Evolutionary conservation across 2,113 vertebrate genomes (phyloP).

Genomic region (Dicrurus megarhynchus): DNA sequence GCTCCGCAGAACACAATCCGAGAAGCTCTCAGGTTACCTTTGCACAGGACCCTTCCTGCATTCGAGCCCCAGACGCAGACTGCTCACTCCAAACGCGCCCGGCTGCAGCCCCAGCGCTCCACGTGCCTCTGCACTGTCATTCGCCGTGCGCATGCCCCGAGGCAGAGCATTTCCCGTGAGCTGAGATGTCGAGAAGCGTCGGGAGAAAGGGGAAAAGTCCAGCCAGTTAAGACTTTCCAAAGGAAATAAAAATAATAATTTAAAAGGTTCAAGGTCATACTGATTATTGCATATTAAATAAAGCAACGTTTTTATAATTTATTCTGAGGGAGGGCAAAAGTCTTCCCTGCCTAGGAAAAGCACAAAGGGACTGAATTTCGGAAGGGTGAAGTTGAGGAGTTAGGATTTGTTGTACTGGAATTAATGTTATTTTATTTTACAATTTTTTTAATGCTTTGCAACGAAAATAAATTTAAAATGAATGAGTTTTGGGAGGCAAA

Average conservation of each 20-base stretch:
- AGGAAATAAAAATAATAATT: neutral
- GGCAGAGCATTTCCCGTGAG: rapidly evolving
- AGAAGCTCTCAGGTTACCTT: neutral
- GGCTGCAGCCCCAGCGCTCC: rapidly evolving
- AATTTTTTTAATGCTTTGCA: neutral
- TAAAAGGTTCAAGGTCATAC: neutral
- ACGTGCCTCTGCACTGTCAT: rapidly evolving
- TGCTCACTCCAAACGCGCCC: rapidly evolving
- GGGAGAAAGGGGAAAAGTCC: neutral
- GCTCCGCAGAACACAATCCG: rapidly evolving
- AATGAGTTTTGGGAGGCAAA: neutral
- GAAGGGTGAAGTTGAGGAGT: neutral
- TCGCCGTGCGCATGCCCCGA: rapidly evolving
- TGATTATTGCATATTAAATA: neutral
- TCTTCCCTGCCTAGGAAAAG: neutral
- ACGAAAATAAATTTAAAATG: neutral
- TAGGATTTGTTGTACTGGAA: neutral
- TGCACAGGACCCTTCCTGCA: rapidly evolving
- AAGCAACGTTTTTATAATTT: neutral
- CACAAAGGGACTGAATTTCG: neutral
- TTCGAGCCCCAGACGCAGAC: rapidly evolving
- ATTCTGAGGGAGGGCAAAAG: rapidly evolving
- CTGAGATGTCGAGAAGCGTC: rapidly evolving
- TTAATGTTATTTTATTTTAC: neutral
- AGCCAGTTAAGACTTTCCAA: neutral